Evolutionary conservation across 2,888 invertebrate species (phyloP), one percentile per base, ranked within the genome.

Genomic region (Dioctria rufipes): DNA sequence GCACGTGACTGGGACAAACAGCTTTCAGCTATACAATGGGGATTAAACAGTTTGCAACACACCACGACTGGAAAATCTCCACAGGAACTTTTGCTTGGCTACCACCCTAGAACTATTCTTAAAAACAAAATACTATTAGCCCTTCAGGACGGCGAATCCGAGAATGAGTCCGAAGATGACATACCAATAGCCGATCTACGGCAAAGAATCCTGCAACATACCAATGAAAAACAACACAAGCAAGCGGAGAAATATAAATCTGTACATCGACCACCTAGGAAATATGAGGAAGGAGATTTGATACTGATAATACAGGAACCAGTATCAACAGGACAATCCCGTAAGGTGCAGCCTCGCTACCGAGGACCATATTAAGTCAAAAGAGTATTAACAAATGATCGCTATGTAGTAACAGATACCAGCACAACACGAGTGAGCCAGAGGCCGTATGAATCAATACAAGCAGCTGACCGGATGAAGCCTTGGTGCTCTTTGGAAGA

Each of bases 281-380:
- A 43, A 37, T 75, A 39, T 39, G 43, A 13, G n/a, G n/a, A n/a
- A 61, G 75, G 75, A 5, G 61, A 75, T 43, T 9, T 75, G 0
- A 46, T 75, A 3, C n/a, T 75, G 3, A n/a, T 75, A 25, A 13
- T 13, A 60, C 40, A 40, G n/a, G 75, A 75, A 13, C 61, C 75
- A 25, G 9, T 49, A 42, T 4, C 75, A 13, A 75, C 61, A 13
- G 75, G 75, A 13, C 61, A 75, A 61, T 37, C 60, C n/a, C 58
- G 46, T 4, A 75, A 75, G 25, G 11, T 40, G 13, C 43, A 46
- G 40, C 60, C 60, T 75, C n/a, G n/a, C n/a, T n/a, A 61, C 11
- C 13, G 42, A 6, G 75, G 61, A 6, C 75, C 75, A 0, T 75
- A 60, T 61, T 2, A 61, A 25, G 61, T 75, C 3, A 60, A 61